phyloP scores from a whole-genome alignment of 2,797 vertebrate species.

The Gorsachius magnificus region DNA sequence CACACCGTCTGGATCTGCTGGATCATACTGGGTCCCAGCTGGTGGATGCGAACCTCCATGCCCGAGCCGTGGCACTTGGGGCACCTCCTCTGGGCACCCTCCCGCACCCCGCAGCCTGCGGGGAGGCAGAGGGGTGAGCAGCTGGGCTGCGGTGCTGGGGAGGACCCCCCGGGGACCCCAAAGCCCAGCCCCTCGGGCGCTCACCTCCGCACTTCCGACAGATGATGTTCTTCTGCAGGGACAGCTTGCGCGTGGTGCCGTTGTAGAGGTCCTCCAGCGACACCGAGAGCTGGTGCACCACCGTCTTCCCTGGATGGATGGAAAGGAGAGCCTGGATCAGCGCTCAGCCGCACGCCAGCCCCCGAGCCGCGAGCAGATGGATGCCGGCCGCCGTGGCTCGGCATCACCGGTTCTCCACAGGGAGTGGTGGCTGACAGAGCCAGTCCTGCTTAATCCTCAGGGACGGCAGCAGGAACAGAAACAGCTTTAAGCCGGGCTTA shows the following conservation, averaged over 20 bases:
- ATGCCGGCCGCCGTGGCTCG: fast-evolving
- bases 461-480: fast-evolving
- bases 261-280: slow-evolving; percentile 67
- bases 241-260: slow-evolving; percentile 60
- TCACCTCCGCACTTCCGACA: slow-evolving; percentile 66
- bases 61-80: slow-evolving; percentile 68
- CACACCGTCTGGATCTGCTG: slow-evolving; percentile 71
- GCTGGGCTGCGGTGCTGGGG: fast-evolving
- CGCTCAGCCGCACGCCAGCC: fast-evolving
- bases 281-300: slow-evolving; percentile 59
- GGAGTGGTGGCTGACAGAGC: neutral
- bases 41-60: slow-evolving; percentile 63
- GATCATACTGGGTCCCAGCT: slow-evolving; percentile 61
- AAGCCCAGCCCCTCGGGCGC: neutral
- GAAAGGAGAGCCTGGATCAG: neutral
- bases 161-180: fast-evolving
- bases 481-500: neutral
- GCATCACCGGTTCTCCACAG: neutral
- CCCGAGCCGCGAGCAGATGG: fast-evolving
- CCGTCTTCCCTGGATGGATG: slow-evolving; percentile 16
- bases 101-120: slow-evolving; percentile 61
- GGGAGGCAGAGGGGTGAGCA: neutral
- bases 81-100: slow-evolving; percentile 45
- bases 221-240: slow-evolving; percentile 71
- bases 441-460: neutral